Evolutionary conservation across 2,888 invertebrate genomes (phyloP), one percentile per base, ranked within the genome.

Genomic region (Coelinius sp.): DNA sequence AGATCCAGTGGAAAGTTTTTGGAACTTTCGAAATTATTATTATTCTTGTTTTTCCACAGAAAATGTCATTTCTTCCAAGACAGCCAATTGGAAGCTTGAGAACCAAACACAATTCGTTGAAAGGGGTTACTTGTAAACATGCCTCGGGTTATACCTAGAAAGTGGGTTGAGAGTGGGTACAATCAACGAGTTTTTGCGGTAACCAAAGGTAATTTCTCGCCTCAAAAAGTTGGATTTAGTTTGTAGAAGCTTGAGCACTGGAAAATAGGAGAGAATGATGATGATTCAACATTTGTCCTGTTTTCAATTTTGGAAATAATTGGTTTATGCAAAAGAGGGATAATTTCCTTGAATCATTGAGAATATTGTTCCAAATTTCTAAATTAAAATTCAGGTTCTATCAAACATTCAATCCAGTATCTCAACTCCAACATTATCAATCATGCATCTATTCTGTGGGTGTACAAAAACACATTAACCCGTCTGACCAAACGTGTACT

Each of bases 111-210:
- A 53, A 53, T 53, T 53, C 24, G 53, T 53, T 24, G 27, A 53
- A 53, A 53, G 53, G 53, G 27, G 25, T 53, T 53, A 22, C 22
- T 53, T 25, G 53, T 53, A 53, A 53, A 53, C 27, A 53, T 53
- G 53, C 53, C 53, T 53, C n/a, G n/a, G 53, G 53, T 12, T 25
- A 53, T 53, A 25, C 53, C 41, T 5, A 41, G 27, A 53, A 53
- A 25, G 27, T 53, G 27, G 53, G 53, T 53, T 53, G 53, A 53
- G 53, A 53, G 53, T 22, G n/a, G 25, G 53, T 53, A 53, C 25
- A 53, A 53, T 53, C 53, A 53, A 53, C 53, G 24, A 53, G 53
- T 25, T 53, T n/a, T 25, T 27, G 53, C 24, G 27, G 53, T 53
- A 53, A 24, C 53, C 27, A n/a, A 25, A 14, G 53, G 22, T 27